Evolutionary conservation across 2,113 vertebrate genomes (phyloP).

Genomic region (Cheirogaleus medius): DNA sequence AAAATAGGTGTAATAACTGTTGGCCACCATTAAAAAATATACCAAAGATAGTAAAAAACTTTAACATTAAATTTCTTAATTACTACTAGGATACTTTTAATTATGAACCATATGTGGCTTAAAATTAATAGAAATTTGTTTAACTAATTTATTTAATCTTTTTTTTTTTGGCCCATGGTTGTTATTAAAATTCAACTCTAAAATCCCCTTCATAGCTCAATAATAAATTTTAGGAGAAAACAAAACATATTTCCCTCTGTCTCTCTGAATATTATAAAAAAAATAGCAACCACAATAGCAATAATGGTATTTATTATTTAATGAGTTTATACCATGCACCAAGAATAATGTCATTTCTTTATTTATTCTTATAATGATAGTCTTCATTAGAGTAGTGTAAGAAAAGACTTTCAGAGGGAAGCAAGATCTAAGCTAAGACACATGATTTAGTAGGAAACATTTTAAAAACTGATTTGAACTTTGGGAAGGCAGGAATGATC

Average conservation of each 20-base stretch:
- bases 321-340: not conserved
- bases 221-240: not conserved
- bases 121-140: not conserved
- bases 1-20: not conserved
- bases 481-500: not conserved
- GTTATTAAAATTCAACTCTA: not conserved
- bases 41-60: not conserved
- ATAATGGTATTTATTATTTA: not conserved
- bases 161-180: not conserved
- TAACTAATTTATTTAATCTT: not conserved
- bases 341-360: not conserved
- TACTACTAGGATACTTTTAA: not conserved
- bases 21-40: not conserved
- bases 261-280: not conserved
- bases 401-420: not conserved
- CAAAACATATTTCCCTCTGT: not conserved
- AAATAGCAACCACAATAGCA: not conserved
- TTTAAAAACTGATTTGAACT: not conserved
- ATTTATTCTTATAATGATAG: not conserved
- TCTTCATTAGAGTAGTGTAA: not conserved
- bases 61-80: not conserved
- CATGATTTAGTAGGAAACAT: not conserved
- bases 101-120: not conserved
- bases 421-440: not conserved
- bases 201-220: not conserved